phyloP scores from a whole-genome alignment of 2,888 invertebrate genomes.

The Noctua janthe region DNA sequence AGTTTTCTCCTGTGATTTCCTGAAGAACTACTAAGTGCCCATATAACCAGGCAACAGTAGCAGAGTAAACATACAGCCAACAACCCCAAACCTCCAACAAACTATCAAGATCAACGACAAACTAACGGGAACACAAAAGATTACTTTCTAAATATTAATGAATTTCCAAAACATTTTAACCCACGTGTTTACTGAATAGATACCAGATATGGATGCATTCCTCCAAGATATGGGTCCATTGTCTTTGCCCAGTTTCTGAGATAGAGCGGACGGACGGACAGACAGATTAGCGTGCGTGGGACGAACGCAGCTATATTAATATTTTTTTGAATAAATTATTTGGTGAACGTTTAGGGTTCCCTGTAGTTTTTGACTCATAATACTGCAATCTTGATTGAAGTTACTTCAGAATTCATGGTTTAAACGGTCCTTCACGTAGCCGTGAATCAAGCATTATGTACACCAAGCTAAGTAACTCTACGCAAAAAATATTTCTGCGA shows the following conservation, averaged over 20 bases:
- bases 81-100: slow-evolving; percentile 12
- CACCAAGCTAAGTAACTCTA: too few species aligned
- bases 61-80: neutral
- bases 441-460: too few species aligned
- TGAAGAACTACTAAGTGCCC: neutral
- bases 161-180: slow-evolving; percentile 65
- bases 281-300: slow-evolving; percentile 77
- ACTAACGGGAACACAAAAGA: slow-evolving; percentile 52
- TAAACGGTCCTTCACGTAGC: too few species aligned
- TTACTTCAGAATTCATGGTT: too few species aligned
- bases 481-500: too few species aligned
- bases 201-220: slow-evolving; percentile 75
- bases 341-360: slow-evolving; percentile 67
- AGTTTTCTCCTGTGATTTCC: neutral
- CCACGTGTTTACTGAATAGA: slow-evolving; percentile 65
- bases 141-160: slow-evolving; percentile 68
- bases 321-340: slow-evolving; percentile 78
- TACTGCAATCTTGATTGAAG: neutral
- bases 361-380: slow-evolving; percentile 11
- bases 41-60: neutral
- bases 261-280: slow-evolving; percentile 64
- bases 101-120: slow-evolving; percentile 11
- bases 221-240: slow-evolving; percentile 77
- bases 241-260: slow-evolving; percentile 70
- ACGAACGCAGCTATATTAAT: slow-evolving; percentile 72